Evolutionary conservation across 2,113 vertebrate species (phyloP).

Genomic region (Pao palembangensis): DNA sequence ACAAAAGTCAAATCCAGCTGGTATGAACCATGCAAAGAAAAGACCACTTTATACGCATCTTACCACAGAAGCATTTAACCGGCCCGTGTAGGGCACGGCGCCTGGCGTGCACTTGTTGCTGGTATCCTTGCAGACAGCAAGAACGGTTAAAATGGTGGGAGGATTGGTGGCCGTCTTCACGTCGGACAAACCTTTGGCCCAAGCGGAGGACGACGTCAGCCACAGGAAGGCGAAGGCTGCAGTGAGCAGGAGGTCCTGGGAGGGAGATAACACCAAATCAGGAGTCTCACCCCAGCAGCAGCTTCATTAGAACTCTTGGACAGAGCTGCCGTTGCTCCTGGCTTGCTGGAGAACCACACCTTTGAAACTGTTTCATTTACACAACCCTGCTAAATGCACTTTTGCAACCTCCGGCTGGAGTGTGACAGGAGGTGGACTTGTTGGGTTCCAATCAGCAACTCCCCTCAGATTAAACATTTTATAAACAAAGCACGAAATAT

Average conservation of each 20-base stretch:
- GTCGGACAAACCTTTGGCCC: constrained; percentile 90
- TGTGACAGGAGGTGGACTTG: constrained; percentile 8
- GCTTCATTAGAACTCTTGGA: neutral
- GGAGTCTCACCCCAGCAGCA: neutral
- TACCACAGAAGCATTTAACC: constrained; percentile 93
- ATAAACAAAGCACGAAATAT: neutral
- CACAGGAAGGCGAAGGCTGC: constrained; percentile 87
- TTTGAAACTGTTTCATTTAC: constrained; percentile 47
- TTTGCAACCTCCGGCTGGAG: constrained; percentile 20
- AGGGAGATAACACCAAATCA: neutral
- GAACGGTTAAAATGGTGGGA: constrained; percentile 47
- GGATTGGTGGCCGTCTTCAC: constrained; percentile 82
- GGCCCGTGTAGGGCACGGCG: constrained; percentile 80
- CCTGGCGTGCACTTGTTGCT: constrained; percentile 67
- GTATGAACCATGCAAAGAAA: neutral
- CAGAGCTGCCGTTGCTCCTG: neutral
- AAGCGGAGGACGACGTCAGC: constrained; percentile 87
- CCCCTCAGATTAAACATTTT: neutral
- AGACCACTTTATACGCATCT: constrained; percentile 40
- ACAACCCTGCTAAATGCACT: constrained; percentile 35
- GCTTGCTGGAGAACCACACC: constrained; percentile 19
- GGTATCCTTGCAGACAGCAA: constrained; percentile 56
- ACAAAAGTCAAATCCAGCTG: neutral
- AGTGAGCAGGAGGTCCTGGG: constrained; percentile 87
- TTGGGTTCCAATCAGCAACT: constrained; percentile 1